phyloP scores from a whole-genome alignment of 1,140 invertebrate species.

The Spodoptera frugiperda region DNA sequence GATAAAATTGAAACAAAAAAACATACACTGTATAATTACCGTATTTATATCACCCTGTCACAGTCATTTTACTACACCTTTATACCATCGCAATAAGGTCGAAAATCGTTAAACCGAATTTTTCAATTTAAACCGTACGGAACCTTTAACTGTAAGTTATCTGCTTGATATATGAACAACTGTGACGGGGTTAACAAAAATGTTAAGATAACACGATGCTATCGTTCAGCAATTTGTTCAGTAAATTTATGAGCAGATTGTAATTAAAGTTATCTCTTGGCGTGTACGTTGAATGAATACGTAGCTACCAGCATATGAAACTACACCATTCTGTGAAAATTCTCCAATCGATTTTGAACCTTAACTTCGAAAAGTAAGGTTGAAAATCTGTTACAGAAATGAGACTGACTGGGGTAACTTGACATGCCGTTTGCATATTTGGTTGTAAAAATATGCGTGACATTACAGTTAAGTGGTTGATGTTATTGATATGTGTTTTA shows the following conservation, averaged over 20 bases:
- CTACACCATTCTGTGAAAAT: too few species aligned
- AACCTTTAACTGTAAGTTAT: slow-evolving; percentile 18
- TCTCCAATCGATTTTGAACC: too few species aligned
- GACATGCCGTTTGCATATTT: too few species aligned
- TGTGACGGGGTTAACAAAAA: slow-evolving; percentile 58
- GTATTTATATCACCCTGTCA: neutral
- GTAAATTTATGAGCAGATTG: slow-evolving; percentile 56
- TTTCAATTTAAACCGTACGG: neutral
- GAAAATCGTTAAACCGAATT: slow-evolving; percentile 4
- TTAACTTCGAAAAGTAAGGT: too few species aligned
- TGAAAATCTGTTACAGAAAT: too few species aligned
- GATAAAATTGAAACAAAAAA: too few species aligned
- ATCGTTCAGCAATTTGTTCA: slow-evolving; percentile 61
- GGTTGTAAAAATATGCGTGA: too few species aligned
- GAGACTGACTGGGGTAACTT: too few species aligned
- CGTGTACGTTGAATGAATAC: slow-evolving; percentile 14
- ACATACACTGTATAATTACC: too few species aligned
- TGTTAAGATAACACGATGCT: slow-evolving; percentile 55
- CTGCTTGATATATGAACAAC: slow-evolving; percentile 55
- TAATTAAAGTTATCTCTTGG: slow-evolving; percentile 59
- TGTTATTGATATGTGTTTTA: too few species aligned
- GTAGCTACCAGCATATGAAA: too few species aligned
- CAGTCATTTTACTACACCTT: slow-evolving; percentile 5
- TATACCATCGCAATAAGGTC: neutral
- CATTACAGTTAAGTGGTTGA: too few species aligned